Percentiles rank a stretch among this genome's conserved stretches.
These are phyloP conservation scores for Nowickia ferox DNA, from an alignment of 2,888 invertebrate species.

Conservation along the genomic window DNA sequence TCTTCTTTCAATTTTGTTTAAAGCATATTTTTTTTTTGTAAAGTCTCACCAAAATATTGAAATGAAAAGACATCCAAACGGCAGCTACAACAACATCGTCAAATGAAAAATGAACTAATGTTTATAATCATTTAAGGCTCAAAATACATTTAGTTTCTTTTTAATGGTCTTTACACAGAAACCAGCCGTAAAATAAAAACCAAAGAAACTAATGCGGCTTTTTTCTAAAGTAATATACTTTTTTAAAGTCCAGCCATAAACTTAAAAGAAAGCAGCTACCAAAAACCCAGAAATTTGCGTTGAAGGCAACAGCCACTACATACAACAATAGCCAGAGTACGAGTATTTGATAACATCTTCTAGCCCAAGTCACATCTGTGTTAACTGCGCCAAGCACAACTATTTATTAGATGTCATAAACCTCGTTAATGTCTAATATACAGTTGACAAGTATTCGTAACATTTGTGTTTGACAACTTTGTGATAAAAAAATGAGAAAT, in stretches of 20 bases:
- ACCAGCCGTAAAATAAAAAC: neutral
- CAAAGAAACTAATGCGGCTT: conserved; percentile 30
- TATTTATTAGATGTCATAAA: conserved; percentile 66
- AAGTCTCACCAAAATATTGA: conserved; percentile 31
- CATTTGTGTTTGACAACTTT: conserved; percentile 16
- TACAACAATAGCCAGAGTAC: neutral
- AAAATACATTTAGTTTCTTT: conserved; percentile 45
- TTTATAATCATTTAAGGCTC: conserved; percentile 49
- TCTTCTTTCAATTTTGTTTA: conserved; percentile 37
- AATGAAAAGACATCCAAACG: conserved; percentile 13
- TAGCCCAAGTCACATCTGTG: conserved; percentile 21
- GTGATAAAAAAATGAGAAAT: neutral
- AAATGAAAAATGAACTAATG: conserved; percentile 43
- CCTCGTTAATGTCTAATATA: conserved; percentile 54
- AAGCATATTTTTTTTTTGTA: conserved; percentile 17
- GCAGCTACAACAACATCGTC: conserved; percentile 6
- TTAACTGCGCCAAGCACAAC: neutral
- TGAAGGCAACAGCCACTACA: neutral
- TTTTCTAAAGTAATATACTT: conserved; percentile 16
- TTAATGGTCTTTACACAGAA: conserved; percentile 33
- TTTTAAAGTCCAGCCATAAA: conserved; percentile 27
- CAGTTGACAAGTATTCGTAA: conserved; percentile 62
- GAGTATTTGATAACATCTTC: conserved; percentile 41
- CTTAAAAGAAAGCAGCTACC: neutral
- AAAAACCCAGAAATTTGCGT: conserved; percentile 24